Percentiles rank a stretch among this genome's conserved stretches.
Conservation (phyloP, 2,888 invertebrate species). For the Microplitis deprimator region DNA sequence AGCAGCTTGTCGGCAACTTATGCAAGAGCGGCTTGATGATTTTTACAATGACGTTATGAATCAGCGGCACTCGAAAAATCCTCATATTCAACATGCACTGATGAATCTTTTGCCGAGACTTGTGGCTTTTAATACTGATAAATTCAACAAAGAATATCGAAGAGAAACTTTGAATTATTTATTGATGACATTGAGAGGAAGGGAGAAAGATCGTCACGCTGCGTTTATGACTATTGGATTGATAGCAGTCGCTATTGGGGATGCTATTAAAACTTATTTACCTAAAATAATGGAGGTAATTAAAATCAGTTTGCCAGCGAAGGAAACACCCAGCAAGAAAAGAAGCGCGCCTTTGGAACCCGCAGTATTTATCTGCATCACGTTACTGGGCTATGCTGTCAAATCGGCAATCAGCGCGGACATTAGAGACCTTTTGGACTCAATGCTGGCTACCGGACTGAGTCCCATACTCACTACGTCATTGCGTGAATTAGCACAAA, state of each 20-base stretch:
- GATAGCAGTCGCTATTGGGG: slow-evolving; percentile 89
- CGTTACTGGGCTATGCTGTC: slow-evolving; percentile 90
- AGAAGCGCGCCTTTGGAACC: slow-evolving; percentile 82
- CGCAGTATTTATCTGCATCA: slow-evolving; percentile 93
- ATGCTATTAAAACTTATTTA: slow-evolving; percentile 85
- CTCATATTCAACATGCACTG: slow-evolving; percentile 89
- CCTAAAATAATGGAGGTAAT: slow-evolving; percentile 89
- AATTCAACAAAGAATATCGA: slow-evolving; percentile 84
- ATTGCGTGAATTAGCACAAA: slow-evolving; percentile 89
- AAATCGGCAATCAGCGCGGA: slow-evolving; percentile 83
- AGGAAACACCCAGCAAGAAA: slow-evolving; percentile 80
- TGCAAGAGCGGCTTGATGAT: slow-evolving; percentile 86
- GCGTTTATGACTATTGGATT: slow-evolving; percentile 93
- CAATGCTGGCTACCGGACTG: slow-evolving; percentile 93
- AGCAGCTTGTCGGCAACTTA: slow-evolving; percentile 85
- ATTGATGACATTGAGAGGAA: slow-evolving; percentile 81
- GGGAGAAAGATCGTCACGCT: slow-evolving; percentile 88
- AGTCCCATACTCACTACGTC: slow-evolving; percentile 93
- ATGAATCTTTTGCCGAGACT: slow-evolving; percentile 90
- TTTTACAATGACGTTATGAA: slow-evolving; percentile 86
- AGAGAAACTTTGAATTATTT: slow-evolving; percentile 84
- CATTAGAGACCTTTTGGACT: slow-evolving; percentile 87
- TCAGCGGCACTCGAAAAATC: slow-evolving; percentile 82
- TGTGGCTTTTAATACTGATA: slow-evolving; percentile 91
- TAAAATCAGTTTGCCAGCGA: slow-evolving; percentile 82